Evolutionary conservation across 2,888 invertebrate genomes (phyloP).

Genomic region (Fissipunctia ypsillon): DNA sequence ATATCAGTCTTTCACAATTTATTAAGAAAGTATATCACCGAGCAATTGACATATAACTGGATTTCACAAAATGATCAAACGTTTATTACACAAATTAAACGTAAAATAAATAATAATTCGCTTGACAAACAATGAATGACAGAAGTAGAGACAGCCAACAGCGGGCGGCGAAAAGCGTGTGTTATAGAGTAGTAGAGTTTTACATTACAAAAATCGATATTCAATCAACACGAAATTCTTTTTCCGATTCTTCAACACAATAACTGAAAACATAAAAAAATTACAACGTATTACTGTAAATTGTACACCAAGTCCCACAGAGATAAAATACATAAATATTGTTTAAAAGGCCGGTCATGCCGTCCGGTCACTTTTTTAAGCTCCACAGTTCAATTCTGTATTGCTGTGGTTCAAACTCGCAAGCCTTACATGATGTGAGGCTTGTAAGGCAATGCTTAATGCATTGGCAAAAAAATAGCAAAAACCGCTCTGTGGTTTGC

Average conservation of each 20-base stretch:
- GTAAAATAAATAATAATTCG: slow-evolving; percentile 22
- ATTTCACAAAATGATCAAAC: slow-evolving; percentile 13
- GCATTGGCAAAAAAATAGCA: too few species aligned
- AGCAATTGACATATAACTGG: not conserved
- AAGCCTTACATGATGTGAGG: too few species aligned
- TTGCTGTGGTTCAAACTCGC: too few species aligned
- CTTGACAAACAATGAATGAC: slow-evolving; percentile 46
- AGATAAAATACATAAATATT: not conserved
- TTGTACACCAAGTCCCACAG: not conserved
- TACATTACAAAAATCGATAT: slow-evolving; percentile 22
- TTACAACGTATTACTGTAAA: too few species aligned
- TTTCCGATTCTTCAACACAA: not conserved
- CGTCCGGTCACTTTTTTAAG: too few species aligned
- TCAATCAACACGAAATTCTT: too few species aligned
- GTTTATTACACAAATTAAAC: slow-evolving; percentile 17
- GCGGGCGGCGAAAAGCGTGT: slow-evolving; percentile 25
- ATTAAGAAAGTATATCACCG: slow-evolving; percentile 7
- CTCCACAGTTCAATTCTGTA: not conserved
- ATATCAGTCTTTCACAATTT: slow-evolving; percentile 4
- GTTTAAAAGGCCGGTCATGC: not conserved
- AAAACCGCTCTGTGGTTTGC: too few species aligned
- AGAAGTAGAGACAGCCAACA: slow-evolving; percentile 26
- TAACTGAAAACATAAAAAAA: too few species aligned
- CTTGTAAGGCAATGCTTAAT: too few species aligned
- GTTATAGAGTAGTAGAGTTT: slow-evolving; percentile 12